Evolutionary conservation across 2,797 vertebrate genomes (phyloP), one percentile per base, ranked within the genome.

Genomic region (Eospalax fontanierii): DNA sequence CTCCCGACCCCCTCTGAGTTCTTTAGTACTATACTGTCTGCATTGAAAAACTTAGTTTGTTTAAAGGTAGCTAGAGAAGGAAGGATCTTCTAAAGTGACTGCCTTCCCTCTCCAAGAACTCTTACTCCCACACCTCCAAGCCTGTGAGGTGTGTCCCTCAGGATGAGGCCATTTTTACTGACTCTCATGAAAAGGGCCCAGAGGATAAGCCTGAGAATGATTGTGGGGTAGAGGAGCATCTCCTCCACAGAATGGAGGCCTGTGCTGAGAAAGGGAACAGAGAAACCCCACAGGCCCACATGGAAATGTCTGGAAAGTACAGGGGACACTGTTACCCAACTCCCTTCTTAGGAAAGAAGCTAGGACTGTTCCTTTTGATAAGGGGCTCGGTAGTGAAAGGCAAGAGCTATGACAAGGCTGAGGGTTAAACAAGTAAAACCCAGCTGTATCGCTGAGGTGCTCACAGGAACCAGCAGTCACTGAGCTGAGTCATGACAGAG

Each of bases 331-430:
- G 81, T 71, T 66, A 0, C 90, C 59, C 33, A 40, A 4, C n/a
- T 35, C n/a, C 54, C 63, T 59, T n/a, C 35, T 65, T 71, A 80
- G 90, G 40, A 89, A 89, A 68, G 68, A 94, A 90, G 59, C 21
- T 9, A 5, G 46, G 38, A 33, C 66, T 57, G 70, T 65, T 83
- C 12, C 22, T 73, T 80, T 33, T 35, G 38, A 2, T 30, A 40
- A 40, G 54, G 71, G 24, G 9, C 7, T 12, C 24, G 26, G 35
- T 22, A 28, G 38, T 3, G 30, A 59, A 65, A 15, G 66, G 84
- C 18, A 59, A 70, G n/a, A 50, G 30, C 68, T 28, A 4, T 9
- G 35, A 71, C 16, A 80, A 87, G 35, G 79, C 24, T 46, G 43
- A 87, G 71, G 63, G 4, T 19, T 54, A 40, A 59, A 59, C 30